Evolutionary conservation across 2,797 vertebrate species (phyloP).

Genomic region (Macropodus opercularis): DNA sequence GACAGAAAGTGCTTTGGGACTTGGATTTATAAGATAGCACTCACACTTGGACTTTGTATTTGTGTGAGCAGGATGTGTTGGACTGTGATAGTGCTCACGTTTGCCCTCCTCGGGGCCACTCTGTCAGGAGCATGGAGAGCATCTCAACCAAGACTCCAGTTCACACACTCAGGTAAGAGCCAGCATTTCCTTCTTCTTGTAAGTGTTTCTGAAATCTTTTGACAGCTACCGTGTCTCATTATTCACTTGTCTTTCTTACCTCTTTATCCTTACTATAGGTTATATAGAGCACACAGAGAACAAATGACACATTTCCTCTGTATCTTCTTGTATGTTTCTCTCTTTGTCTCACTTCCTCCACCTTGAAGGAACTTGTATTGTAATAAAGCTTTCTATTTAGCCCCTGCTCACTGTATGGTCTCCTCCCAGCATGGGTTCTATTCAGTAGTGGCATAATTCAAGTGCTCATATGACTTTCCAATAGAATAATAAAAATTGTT

Average conservation of each 20-base stretch:
- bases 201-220: background rate
- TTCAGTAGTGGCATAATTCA: background rate
- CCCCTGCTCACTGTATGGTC: background rate
- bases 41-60: constrained; percentile 9
- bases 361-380: constrained; percentile 26
- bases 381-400: constrained; percentile 10
- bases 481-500: background rate
- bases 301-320: constrained; percentile 19
- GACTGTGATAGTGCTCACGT: constrained; percentile 55
- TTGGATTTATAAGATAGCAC: constrained; percentile 13
- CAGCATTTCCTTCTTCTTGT: constrained; percentile 14
- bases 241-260: constrained; percentile 23
- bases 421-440: constrained; percentile 3
- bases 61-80: constrained; percentile 55
- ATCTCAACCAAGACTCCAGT: constrained; percentile 83
- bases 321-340: background rate
- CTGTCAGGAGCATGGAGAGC: constrained; percentile 78
- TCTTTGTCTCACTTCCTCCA: constrained; percentile 3
- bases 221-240: background rate
- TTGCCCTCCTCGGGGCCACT: constrained; percentile 61
- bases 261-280: background rate
- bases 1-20: constrained; percentile 4
- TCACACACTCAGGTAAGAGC: constrained; percentile 73
- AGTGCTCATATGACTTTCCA: background rate
- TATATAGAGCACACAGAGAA: background rate